These are phyloP conservation scores for Campoletis sonorensis DNA, from an alignment of 1,140 invertebrate genomes.

Conservation along the genomic window DNA sequence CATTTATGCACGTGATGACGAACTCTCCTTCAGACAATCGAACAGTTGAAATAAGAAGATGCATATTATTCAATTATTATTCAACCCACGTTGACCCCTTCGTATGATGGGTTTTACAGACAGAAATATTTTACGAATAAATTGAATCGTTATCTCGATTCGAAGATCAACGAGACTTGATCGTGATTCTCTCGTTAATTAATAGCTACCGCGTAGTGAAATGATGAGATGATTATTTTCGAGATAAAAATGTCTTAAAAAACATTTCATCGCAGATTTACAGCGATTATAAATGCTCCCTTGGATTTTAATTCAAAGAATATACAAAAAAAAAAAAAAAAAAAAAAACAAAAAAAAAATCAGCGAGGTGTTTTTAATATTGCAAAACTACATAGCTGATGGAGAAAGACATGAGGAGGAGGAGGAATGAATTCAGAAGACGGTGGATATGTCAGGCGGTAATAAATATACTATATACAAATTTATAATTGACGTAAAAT, in stretches of 20 bases:
- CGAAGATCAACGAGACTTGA: background rate
- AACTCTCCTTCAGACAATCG: too few relatives aligned
- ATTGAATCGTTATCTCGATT: background rate
- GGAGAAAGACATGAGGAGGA: background rate
- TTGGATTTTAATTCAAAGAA: background rate
- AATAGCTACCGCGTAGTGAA: background rate
- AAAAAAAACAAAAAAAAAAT: background rate
- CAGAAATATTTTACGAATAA: slow-evolving; percentile 20
- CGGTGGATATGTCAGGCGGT: background rate
- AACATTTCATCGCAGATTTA: slow-evolving; percentile 11
- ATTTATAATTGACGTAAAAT: slow-evolving; percentile 11
- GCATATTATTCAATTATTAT: background rate
- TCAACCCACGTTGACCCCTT: background rate
- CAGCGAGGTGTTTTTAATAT: background rate
- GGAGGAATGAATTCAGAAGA: background rate
- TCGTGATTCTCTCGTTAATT: slow-evolving; percentile 16
- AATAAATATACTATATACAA: slow-evolving; percentile 3
- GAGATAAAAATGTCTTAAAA: background rate
- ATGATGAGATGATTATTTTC: slow-evolving; percentile 29
- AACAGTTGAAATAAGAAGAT: too few relatives aligned
- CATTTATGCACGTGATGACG: too few relatives aligned
- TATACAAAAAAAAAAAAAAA: background rate
- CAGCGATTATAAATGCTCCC: background rate
- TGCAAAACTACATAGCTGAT: too few relatives aligned
- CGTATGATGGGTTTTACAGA: too few relatives aligned